Conservation (phyloP, 1,140 invertebrate species). For the Calephelis virginiensis region DNA sequence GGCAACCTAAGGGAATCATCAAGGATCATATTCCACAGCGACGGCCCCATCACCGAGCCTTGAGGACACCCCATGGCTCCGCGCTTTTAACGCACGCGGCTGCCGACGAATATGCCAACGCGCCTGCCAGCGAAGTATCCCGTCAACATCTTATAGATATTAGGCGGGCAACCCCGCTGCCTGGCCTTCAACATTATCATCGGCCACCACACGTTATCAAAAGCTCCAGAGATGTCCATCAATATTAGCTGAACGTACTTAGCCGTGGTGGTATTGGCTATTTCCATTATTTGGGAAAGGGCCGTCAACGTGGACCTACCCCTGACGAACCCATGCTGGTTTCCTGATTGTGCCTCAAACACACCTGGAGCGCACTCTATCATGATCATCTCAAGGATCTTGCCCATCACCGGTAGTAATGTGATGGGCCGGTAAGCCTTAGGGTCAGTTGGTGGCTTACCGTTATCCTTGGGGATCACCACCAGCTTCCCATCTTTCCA, state of each 20-base stretch:
- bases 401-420: slow-evolving; percentile 34
- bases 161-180: slow-evolving; percentile 25
- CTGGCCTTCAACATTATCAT: slow-evolving; percentile 34
- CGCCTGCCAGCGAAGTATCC: slow-evolving; percentile 47
- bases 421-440: slow-evolving; percentile 30
- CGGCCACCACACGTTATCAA: slow-evolving; percentile 49
- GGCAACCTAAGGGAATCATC: neutral
- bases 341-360: slow-evolving; percentile 19
- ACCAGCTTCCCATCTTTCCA: slow-evolving; percentile 39
- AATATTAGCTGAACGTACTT: neutral
- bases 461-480: slow-evolving; percentile 49
- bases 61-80: neutral
- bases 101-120: slow-evolving; percentile 27
- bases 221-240: slow-evolving; percentile 60
- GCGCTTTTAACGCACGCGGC: slow-evolving; percentile 20
- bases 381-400: slow-evolving; percentile 53
- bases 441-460: no score
- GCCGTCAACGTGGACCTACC: slow-evolving; percentile 45
- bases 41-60: neutral
- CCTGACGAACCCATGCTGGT: slow-evolving; percentile 41
- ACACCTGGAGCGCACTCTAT: slow-evolving; percentile 27
- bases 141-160: slow-evolving; percentile 39
- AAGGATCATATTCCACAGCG: neutral
- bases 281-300: slow-evolving; percentile 35
- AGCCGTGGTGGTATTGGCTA: neutral